Conservation (phyloP, 2,797 vertebrate species). For the Pseudopleuronectes americanus region DNA sequence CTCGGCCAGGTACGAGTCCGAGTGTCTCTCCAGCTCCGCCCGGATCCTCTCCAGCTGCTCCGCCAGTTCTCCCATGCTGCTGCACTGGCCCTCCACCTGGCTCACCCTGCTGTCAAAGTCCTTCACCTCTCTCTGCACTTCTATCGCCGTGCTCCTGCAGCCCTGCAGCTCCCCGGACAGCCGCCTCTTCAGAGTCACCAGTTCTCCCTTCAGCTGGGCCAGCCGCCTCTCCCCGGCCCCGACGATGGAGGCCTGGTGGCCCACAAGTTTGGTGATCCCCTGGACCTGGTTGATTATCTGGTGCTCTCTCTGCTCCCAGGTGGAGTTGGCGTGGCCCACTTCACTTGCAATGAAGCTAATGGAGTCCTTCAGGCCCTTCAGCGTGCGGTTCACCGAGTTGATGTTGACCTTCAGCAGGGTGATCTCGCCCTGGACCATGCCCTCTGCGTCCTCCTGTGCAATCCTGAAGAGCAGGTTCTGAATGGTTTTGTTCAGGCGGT, state of each 20-base stretch:
- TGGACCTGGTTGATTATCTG: conserved; percentile 90
- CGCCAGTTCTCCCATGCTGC: conserved; percentile 83
- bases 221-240: conserved; percentile 89
- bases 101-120: conserved; percentile 89
- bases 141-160: conserved; percentile 86
- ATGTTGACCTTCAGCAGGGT: conserved; percentile 97
- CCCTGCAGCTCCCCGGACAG: conserved; percentile 88
- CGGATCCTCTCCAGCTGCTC: conserved; percentile 87
- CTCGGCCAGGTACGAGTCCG: conserved; percentile 88
- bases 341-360: conserved; percentile 89
- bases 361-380: conserved; percentile 94
- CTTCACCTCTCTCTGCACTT: conserved; percentile 87
- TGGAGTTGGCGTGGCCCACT: conserved; percentile 87
- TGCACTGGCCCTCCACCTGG: conserved; percentile 88
- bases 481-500: conserved; percentile 88
- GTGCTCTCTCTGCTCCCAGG: conserved; percentile 89
- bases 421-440: conserved; percentile 92
- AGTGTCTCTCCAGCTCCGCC: conserved; percentile 86
- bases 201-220: conserved; percentile 90
- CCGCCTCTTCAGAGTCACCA: conserved; percentile 88
- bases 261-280: conserved; percentile 92
- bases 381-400: conserved; percentile 93
- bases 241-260: conserved; percentile 88
- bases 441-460: conserved; percentile 82
- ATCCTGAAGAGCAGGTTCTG: conserved; percentile 87